A percentile compares a stretch with the other conserved stretches of the same genome.
Evolutionary conservation across 2,888 invertebrate species (phyloP).

Genomic region (Drosophila borborema): DNA sequence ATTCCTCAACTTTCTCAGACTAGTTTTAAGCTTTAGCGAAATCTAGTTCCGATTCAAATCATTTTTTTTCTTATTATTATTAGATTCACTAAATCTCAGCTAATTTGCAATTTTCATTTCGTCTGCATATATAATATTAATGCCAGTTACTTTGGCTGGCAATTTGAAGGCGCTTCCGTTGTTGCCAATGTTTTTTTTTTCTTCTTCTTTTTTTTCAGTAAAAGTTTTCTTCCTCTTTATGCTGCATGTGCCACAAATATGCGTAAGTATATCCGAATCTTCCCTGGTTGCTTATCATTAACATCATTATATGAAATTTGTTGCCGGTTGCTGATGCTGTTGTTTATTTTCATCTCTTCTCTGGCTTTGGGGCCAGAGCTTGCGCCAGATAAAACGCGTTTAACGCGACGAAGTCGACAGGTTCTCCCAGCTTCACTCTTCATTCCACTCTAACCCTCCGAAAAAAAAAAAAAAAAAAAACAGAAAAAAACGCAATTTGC

Average conservation of each 20-base stretch:
- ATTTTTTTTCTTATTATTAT: not conserved
- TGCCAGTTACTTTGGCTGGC: constrained; percentile 20
- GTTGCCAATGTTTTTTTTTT: constrained; percentile 10
- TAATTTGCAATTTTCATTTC: constrained; percentile 38
- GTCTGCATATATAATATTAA: not conserved
- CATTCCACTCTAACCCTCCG: not conserved
- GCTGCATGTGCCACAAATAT: constrained; percentile 71
- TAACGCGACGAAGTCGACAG: constrained; percentile 40
- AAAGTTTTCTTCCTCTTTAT: constrained; percentile 25
- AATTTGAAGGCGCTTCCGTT: constrained; percentile 43
- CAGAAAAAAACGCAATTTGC: constrained; percentile 65
- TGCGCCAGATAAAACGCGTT: constrained; percentile 62
- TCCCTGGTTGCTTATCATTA: constrained; percentile 71
- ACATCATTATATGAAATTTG: constrained; percentile 71
- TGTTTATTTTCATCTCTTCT: constrained; percentile 34
- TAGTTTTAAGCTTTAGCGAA: not conserved
- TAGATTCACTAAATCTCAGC: constrained; percentile 24
- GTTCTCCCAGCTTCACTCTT: not conserved
- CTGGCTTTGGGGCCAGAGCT: constrained; percentile 35
- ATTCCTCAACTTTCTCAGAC: not conserved
- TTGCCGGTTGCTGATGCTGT: constrained; percentile 40
- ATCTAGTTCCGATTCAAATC: constrained; percentile 24
- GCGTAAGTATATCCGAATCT: constrained; percentile 71
- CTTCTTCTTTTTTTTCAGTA: not conserved
- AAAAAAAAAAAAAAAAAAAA: not conserved